Evolutionary conservation across 1,140 invertebrate species (phyloP).

Genomic region (Melanaphis sacchari): DNA sequence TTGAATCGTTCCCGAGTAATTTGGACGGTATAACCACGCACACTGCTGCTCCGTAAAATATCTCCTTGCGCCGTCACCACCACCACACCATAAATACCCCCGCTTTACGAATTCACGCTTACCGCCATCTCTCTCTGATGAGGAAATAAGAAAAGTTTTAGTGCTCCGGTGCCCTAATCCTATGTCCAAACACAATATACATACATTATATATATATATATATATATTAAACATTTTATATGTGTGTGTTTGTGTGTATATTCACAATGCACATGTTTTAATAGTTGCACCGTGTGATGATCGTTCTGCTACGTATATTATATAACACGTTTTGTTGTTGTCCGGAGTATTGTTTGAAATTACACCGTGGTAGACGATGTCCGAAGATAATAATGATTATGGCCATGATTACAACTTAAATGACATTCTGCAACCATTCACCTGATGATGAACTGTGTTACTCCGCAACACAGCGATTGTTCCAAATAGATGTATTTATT

Average conservation of each 20-base stretch:
- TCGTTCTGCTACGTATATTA: neutral
- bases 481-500: neutral
- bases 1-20: constrained; percentile 34
- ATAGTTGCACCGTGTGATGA: neutral
- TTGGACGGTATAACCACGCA: neutral
- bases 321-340: neutral
- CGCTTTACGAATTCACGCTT: neutral
- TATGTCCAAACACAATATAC: neutral
- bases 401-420: neutral
- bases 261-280: neutral
- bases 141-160: constrained; percentile 38
- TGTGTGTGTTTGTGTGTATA: neutral
- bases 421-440: neutral
- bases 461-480: neutral
- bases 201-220: neutral
- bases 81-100: neutral
- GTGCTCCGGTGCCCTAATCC: neutral
- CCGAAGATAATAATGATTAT: neutral
- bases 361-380: neutral
- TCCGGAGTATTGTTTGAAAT: neutral
- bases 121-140: too few species aligned
- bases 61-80: neutral
- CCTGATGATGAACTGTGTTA: neutral
- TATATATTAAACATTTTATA: neutral
- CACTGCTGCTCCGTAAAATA: neutral